Conservation (phyloP, 2,888 invertebrate species). For the Dione juno region DNA sequence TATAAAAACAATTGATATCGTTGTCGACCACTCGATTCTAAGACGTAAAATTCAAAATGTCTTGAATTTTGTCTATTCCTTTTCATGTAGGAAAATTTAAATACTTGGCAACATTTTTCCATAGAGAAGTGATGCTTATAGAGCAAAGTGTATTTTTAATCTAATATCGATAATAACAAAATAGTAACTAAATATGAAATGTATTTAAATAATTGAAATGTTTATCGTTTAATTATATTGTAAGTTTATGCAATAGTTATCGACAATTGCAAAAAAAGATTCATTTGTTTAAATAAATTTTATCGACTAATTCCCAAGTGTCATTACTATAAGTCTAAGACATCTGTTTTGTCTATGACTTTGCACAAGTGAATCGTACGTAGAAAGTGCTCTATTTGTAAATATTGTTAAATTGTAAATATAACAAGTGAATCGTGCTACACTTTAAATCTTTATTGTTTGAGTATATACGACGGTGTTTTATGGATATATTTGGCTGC, state of each 20-base stretch:
- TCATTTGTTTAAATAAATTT: too few relatives aligned
- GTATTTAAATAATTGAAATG: background rate
- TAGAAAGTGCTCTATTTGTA: slow-evolving; percentile 76
- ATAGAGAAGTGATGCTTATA: slow-evolving; percentile 46
- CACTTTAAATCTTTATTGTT: slow-evolving; percentile 47
- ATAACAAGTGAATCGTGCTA: slow-evolving; percentile 54
- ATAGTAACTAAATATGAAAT: background rate
- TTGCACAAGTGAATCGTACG: slow-evolving; percentile 60
- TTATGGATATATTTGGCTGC: slow-evolving; percentile 57
- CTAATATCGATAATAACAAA: slow-evolving; percentile 19
- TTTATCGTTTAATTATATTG: too few relatives aligned
- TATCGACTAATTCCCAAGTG: background rate
- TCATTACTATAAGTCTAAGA: slow-evolving; percentile 2
- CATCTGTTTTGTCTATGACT: slow-evolving; percentile 55
- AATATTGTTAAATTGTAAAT: slow-evolving; percentile 74
- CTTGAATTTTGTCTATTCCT: background rate
- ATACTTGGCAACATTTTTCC: slow-evolving; percentile 42
- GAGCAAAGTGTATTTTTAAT: slow-evolving; percentile 8
- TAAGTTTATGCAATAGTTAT: background rate
- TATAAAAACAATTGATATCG: too few relatives aligned
- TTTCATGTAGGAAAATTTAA: slow-evolving; percentile 9
- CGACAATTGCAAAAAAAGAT: background rate
- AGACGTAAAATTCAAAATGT: too few relatives aligned
- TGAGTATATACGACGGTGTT: slow-evolving; percentile 58
- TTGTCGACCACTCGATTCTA: too few relatives aligned